Conservation (phyloP, 2,113 vertebrate species). For the Laticauda laticaudata region DNA sequence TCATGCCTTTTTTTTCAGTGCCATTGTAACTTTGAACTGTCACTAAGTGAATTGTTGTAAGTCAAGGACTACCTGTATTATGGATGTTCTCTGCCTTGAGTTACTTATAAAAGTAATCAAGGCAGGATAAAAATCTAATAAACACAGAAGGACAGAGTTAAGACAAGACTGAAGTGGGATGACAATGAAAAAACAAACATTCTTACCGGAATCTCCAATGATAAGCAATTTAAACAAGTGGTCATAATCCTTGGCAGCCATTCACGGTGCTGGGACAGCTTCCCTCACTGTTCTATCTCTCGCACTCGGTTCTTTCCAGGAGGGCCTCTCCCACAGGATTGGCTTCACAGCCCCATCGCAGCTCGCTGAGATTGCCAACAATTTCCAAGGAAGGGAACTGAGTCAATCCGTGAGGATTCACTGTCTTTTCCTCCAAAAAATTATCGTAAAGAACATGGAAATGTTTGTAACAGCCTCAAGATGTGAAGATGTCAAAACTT, state of each 20-base stretch:
- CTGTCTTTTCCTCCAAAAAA: not conserved
- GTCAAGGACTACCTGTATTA: not conserved
- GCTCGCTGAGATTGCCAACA: not conserved
- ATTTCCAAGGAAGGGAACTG: not conserved
- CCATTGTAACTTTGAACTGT: not conserved
- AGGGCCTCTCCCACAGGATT: not conserved
- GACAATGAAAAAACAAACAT: not conserved
- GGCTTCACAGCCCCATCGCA: slow-evolving; percentile 15
- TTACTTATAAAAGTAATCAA: not conserved
- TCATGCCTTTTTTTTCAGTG: not conserved
- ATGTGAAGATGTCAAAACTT: not conserved
- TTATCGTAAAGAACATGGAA: not conserved
- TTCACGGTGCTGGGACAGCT: slow-evolving; percentile 41
- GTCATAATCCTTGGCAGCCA: slow-evolving; percentile 82
- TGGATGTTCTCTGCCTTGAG: not conserved
- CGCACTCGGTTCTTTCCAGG: not conserved
- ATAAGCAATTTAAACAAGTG: slow-evolving; percentile 85
- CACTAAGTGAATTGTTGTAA: not conserved
- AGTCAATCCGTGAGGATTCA: not conserved
- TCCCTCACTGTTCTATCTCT: not conserved
- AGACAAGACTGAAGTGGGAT: not conserved
- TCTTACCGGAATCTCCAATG: slow-evolving; percentile 84
- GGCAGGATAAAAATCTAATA: not conserved
- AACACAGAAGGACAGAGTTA: not conserved
- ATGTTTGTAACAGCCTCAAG: not conserved